phyloP scores from a whole-genome alignment of 2,888 invertebrate species.

The Charanyca ferruginea region DNA sequence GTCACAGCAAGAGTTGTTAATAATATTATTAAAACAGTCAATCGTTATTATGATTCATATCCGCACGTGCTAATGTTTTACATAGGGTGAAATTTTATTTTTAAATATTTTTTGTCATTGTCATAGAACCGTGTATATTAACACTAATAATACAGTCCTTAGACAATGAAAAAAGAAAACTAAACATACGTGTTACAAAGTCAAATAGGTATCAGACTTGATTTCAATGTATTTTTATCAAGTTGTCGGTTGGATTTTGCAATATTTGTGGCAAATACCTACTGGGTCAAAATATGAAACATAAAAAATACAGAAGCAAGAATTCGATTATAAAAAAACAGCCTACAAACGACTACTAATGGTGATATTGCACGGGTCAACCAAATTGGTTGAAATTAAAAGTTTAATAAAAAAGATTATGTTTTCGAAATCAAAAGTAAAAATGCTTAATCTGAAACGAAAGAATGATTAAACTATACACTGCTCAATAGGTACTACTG shows the following conservation, averaged over 20 bases:
- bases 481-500: neutral
- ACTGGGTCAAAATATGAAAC: neutral
- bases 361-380: neutral
- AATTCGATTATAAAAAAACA: neutral
- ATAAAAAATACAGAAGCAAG: neutral
- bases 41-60: conserved; percentile 15
- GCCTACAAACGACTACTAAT: neutral
- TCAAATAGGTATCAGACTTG: too few relatives aligned
- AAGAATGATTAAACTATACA: neutral
- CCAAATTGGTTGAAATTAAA: neutral
- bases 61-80: conserved; percentile 25
- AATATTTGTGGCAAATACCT: neutral
- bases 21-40: conserved; percentile 1
- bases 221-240: too few relatives aligned
- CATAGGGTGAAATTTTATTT: too few relatives aligned
- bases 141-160: too few relatives aligned
- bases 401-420: neutral
- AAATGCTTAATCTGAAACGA: neutral
- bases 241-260: neutral
- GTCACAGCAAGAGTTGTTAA: neutral
- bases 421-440: neutral
- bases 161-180: conserved; percentile 9
- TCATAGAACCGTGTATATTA: too few relatives aligned
- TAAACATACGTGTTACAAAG: neutral
- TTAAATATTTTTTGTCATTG: too few relatives aligned